These are phyloP conservation scores for Cataglyphis hispanica DNA, from an alignment of 1,140 invertebrate genomes.

Conservation along the genomic window DNA sequence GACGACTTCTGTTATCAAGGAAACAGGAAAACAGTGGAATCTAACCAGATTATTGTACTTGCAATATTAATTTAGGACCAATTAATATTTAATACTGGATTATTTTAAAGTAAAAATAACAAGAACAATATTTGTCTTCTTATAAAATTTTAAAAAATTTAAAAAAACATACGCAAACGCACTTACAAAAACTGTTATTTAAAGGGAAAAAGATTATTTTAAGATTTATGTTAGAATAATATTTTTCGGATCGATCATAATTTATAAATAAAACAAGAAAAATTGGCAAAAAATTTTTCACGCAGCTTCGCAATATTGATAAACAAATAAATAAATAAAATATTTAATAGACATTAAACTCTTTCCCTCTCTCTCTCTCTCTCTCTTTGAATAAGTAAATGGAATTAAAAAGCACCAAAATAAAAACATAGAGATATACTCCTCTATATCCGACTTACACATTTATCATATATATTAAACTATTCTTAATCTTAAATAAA, in stretches of 20 bases:
- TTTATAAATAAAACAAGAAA: constrained; percentile 19
- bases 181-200: background rate
- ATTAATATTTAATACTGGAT: background rate
- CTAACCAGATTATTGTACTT: background rate
- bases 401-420: background rate
- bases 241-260: background rate
- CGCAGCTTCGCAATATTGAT: background rate
- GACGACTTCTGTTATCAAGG: constrained; percentile 27
- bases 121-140: background rate
- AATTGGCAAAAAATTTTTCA: background rate
- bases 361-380: no score
- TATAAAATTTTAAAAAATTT: background rate
- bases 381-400: background rate
- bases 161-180: background rate
- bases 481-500: constrained; percentile 34
- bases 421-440: background rate
- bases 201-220: background rate
- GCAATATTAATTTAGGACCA: background rate
- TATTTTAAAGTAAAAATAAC: background rate
- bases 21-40: constrained; percentile 3
- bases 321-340: background rate
- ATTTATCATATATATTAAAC: background rate
- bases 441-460: background rate
- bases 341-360: background rate
- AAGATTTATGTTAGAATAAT: background rate